Conservation (phyloP, 2,888 invertebrate species). For the Oligia strigilis region DNA sequence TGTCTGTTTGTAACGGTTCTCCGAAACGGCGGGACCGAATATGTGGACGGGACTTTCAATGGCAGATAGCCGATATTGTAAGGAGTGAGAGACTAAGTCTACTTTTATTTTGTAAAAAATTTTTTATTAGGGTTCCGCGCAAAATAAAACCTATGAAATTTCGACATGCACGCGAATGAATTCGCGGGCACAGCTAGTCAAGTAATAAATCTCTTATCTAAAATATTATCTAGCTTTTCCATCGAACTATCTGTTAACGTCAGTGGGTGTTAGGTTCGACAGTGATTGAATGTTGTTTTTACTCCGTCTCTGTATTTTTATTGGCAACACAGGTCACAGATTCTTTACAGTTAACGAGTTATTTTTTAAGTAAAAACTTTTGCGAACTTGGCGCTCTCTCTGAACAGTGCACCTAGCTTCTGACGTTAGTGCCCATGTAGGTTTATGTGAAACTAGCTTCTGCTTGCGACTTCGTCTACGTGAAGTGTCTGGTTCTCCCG, state of each 20-base stretch:
- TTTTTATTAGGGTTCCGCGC: not conserved
- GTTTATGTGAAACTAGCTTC: too few species aligned
- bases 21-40: not conserved
- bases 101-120: not conserved
- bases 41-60: not conserved
- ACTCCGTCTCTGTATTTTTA: constrained; percentile 4
- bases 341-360: not conserved
- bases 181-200: not conserved
- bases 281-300: constrained; percentile 38
- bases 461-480: too few species aligned
- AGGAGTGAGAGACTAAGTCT: too few species aligned
- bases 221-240: constrained; percentile 22
- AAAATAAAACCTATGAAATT: not conserved
- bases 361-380: not conserved
- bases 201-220: constrained; percentile 32
- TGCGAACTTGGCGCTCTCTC: not conserved
- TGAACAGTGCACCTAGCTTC: not conserved
- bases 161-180: not conserved
- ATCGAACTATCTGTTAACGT: constrained; percentile 36
- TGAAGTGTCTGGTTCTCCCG: too few species aligned
- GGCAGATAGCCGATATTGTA: not conserved
- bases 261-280: constrained; percentile 18
- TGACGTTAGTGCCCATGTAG: too few species aligned
- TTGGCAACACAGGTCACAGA: not conserved
- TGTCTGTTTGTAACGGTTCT: not conserved